Conservation (phyloP, 2,113 vertebrate species). For the Nothoprocta perdicaria region DNA sequence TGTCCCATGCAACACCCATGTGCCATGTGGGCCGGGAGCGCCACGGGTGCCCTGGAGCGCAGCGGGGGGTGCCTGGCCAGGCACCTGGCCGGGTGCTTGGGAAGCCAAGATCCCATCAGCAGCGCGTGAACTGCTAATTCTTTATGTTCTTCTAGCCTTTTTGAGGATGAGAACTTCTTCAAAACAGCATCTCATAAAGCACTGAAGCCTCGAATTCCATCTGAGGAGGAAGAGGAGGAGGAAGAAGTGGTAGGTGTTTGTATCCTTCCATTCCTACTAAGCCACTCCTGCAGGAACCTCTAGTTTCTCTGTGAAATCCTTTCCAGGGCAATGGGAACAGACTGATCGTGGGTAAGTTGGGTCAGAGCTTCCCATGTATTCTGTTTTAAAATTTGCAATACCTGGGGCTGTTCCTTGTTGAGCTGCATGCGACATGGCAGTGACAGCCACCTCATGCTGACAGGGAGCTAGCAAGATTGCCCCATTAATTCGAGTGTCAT, state of each 20-base stretch:
- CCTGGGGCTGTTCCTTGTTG: not conserved
- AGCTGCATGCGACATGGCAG: not conserved
- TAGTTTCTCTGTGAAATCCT: not conserved
- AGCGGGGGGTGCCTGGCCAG: too few relatives aligned
- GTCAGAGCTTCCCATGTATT: fast-evolving
- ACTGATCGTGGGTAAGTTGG: not conserved
- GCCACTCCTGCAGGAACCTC: not conserved
- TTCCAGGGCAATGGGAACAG: not conserved
- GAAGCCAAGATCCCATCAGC: not conserved
- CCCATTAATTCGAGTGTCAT: not conserved
- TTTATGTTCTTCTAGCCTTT: constrained; percentile 56
- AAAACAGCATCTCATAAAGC: constrained; percentile 61
- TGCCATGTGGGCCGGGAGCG: too few relatives aligned
- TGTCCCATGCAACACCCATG: too few relatives aligned
- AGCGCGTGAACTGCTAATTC: not conserved
- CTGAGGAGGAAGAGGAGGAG: constrained; percentile 88
- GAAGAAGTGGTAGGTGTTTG: constrained; percentile 89
- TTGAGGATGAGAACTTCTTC: constrained; percentile 73
- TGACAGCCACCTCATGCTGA: not conserved
- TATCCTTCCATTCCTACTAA: not conserved
- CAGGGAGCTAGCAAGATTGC: not conserved
- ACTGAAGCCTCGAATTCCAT: constrained; percentile 13
- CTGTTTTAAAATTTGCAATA: not conserved
- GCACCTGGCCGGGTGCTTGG: too few relatives aligned
- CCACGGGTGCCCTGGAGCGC: too few relatives aligned